phyloP scores from a whole-genome alignment of 2,888 invertebrate genomes.

The Pterostichus niger region DNA sequence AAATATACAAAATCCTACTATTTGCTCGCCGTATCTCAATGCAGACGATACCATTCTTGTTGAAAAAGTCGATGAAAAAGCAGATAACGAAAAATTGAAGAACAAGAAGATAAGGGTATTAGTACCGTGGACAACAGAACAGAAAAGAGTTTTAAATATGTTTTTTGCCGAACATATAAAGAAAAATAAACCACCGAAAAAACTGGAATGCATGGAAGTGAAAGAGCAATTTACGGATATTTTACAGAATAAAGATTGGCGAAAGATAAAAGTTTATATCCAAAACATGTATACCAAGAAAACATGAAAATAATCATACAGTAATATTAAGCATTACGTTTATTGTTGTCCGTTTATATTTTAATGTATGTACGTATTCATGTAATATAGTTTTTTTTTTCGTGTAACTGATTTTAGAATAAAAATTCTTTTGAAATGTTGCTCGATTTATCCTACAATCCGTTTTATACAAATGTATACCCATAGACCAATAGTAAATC shows the following conservation, averaged over 20 bases:
- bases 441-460: no score
- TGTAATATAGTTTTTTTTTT: no score
- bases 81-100: conserved; percentile 9
- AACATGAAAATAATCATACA: conserved; percentile 4
- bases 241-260: conserved; percentile 42
- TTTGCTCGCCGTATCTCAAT: background rate
- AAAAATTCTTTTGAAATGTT: no score
- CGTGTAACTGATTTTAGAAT: no score
- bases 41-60: background rate
- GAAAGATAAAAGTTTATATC: conserved; percentile 38
- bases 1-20: conserved; percentile 1
- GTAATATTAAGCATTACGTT: background rate
- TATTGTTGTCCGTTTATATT: conserved; percentile 7
- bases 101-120: conserved; percentile 24
- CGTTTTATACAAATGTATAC: no score
- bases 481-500: no score
- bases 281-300: conserved; percentile 66
- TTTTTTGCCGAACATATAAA: conserved; percentile 16
- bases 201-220: conserved; percentile 27
- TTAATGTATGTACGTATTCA: background rate
- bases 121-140: conserved; percentile 31
- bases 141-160: conserved; percentile 16
- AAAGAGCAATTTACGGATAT: conserved; percentile 19
- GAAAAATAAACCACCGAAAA: conserved; percentile 26
- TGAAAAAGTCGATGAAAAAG: background rate